These are phyloP conservation scores for Malthinus seriepunctatus DNA, from an alignment of 2,888 invertebrate species.

Conservation along the genomic window DNA sequence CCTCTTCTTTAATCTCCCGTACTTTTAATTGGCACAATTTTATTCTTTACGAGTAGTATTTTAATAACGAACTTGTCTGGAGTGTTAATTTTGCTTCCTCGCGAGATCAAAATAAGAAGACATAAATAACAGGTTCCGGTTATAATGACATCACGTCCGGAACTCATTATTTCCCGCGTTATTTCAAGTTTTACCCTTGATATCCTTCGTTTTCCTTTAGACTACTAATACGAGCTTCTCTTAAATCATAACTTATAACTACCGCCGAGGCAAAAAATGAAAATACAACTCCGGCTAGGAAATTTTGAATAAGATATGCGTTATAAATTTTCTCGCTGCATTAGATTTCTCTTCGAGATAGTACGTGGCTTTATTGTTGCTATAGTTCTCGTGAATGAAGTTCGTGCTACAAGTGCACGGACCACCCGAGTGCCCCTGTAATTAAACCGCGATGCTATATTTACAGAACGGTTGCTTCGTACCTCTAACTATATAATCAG, in stretches of 20 bases:
- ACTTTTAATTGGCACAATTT: conserved; percentile 37
- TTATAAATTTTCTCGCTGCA: conserved; percentile 10
- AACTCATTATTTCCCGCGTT: conserved; percentile 56
- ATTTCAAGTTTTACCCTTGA: conserved; percentile 56
- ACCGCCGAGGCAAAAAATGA: conserved; percentile 8
- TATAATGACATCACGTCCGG: conserved; percentile 58
- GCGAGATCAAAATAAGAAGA: conserved; percentile 54
- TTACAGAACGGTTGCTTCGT: conserved; percentile 29
- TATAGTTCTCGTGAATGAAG: conserved; percentile 38
- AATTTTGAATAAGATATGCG: conserved; percentile 8
- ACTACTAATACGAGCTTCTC: conserved; percentile 48
- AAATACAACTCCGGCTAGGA: conserved; percentile 14
- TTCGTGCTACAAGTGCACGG: conserved; percentile 42
- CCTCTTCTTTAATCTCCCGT: not conserved
- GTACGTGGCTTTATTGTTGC: conserved; percentile 20
- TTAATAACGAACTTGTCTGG: conserved; percentile 43
- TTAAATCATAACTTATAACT: conserved; percentile 22
- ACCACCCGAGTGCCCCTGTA: conserved; percentile 52
- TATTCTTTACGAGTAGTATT: conserved; percentile 48
- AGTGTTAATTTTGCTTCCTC: conserved; percentile 52
- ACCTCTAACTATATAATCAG: conserved; percentile 47
- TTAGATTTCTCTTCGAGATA: conserved; percentile 21
- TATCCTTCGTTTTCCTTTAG: conserved; percentile 48
- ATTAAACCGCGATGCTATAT: conserved; percentile 49
- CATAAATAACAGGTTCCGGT: conserved; percentile 56